phyloP scores from a whole-genome alignment of 2,113 vertebrate genomes.

The Crotalus helleri region DNA sequence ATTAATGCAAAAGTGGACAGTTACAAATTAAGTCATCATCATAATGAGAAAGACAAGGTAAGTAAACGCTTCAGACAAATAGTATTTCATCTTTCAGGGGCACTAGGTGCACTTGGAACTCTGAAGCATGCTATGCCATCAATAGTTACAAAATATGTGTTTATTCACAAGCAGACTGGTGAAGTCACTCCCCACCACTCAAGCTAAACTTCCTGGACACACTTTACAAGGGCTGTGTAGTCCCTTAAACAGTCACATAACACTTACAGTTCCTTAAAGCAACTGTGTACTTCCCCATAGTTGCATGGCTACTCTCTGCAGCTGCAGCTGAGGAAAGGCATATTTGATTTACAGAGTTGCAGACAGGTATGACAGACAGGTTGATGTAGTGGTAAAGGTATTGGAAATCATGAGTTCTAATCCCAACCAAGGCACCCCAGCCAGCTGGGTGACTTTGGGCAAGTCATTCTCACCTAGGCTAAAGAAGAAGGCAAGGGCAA shows the following conservation, averaged over 20 bases:
- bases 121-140: neutral
- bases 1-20: neutral
- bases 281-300: neutral
- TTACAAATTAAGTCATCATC: neutral
- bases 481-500: neutral
- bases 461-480: neutral
- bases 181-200: neutral
- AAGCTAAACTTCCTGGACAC: neutral
- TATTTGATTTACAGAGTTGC: neutral
- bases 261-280: neutral
- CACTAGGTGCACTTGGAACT: neutral
- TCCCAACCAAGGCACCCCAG: neutral
- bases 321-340: neutral
- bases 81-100: neutral
- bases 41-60: neutral
- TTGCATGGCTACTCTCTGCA: neutral
- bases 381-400: neutral
- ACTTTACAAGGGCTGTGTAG: neutral
- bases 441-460: neutral
- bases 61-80: neutral
- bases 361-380: neutral
- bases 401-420: neutral
- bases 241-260: neutral
- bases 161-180: neutral
- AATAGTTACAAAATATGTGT: neutral